These are phyloP conservation scores for Lysandra coridon DNA, from an alignment of 2,888 invertebrate genomes.

Conservation along the genomic window DNA sequence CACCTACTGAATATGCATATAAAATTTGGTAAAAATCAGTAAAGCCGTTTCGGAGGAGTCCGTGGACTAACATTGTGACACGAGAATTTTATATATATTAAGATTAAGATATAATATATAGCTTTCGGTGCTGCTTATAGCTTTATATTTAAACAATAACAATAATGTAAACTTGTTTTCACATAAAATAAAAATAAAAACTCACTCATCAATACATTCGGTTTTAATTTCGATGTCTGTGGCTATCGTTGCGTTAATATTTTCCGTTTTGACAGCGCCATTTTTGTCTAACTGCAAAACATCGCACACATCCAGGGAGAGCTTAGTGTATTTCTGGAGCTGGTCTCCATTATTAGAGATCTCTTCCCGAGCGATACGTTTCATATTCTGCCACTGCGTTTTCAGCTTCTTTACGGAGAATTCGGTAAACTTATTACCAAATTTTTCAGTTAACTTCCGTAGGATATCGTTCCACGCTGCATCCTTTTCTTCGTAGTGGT, in stretches of 20 bases:
- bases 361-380: constrained; percentile 72
- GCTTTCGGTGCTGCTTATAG: too few species aligned
- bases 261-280: constrained; percentile 54
- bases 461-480: constrained; percentile 74
- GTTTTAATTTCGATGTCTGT: constrained; percentile 68
- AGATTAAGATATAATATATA: too few species aligned
- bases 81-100: too few species aligned
- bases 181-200: constrained; percentile 34
- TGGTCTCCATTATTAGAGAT: constrained; percentile 57
- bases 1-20: too few species aligned
- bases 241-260: constrained; percentile 54
- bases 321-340: constrained; percentile 57
- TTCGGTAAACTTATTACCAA: constrained; percentile 65
- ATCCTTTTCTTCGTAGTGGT: constrained; percentile 71
- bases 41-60: too few species aligned
- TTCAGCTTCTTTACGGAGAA: constrained; percentile 73
- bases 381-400: constrained; percentile 78
- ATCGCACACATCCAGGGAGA: constrained; percentile 66
- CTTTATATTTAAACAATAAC: too few species aligned
- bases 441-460: constrained; percentile 56
- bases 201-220: constrained; percentile 74
- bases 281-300: constrained; percentile 65
- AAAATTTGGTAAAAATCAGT: too few species aligned
- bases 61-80: too few species aligned
- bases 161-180: too few species aligned